phyloP scores from a whole-genome alignment of 2,888 invertebrate species.

The Achlya flavicornis region DNA sequence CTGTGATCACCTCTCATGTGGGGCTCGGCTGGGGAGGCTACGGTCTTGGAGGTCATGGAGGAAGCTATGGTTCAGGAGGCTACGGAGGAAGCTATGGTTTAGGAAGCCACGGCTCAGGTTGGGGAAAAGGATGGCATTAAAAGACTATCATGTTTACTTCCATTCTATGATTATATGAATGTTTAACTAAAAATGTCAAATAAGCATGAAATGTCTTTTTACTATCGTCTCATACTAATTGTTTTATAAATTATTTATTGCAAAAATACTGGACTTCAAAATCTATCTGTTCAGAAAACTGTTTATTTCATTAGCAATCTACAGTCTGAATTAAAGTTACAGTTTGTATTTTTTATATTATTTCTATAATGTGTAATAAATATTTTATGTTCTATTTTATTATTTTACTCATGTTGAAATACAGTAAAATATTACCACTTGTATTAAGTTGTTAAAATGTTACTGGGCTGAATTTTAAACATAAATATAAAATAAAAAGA shows the following conservation, averaged over 20 bases:
- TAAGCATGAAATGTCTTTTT: neutral
- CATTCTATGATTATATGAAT: neutral
- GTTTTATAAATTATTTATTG: too few relatives aligned
- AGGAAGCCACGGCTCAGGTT: constrained; percentile 15
- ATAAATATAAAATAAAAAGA: neutral
- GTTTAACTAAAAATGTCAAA: neutral
- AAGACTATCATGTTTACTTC: constrained; percentile 15
- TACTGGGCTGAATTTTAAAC: neutral
- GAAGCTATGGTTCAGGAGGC: constrained; percentile 26
- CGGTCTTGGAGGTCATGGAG: constrained; percentile 20
- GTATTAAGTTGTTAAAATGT: neutral
- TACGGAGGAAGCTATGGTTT: constrained; percentile 7
- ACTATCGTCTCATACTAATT: neutral
- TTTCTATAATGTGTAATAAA: neutral
- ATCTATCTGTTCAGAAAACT: too few relatives aligned
- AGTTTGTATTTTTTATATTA: neutral
- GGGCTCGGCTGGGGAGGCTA: constrained; percentile 21
- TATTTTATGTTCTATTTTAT: neutral
- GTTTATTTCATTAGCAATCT: neutral
- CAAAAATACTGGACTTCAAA: too few relatives aligned
- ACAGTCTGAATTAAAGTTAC: neutral
- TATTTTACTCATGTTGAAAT: neutral
- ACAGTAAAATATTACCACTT: neutral
- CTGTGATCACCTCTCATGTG: constrained; percentile 30
- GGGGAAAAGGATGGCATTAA: constrained; percentile 38